Percentiles rank a stretch among this genome's conserved stretches.
Conservation (phyloP, 2,888 invertebrate genomes). For the Ametastegia equiseti region DNA sequence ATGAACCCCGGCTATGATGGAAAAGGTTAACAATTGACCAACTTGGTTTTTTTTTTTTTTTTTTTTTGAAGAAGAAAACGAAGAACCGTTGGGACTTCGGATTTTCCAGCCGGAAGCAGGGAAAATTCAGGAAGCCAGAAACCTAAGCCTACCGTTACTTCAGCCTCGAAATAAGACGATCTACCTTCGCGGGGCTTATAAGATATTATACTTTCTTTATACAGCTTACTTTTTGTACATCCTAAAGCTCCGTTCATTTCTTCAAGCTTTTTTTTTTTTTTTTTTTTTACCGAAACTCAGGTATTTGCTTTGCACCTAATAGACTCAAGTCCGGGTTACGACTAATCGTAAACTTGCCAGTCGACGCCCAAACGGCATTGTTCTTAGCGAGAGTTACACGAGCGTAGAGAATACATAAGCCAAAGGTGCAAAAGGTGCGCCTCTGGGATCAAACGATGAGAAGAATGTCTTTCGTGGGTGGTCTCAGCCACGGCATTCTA, state of each 20-base stretch:
- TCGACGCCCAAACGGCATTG: slow-evolving; percentile 43
- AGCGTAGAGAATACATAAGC: neutral
- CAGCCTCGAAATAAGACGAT: neutral
- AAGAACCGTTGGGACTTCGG: neutral
- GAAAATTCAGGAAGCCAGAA: neutral
- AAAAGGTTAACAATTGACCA: neutral
- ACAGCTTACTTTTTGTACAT: neutral
- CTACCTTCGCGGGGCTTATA: neutral
- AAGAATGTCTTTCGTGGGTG: slow-evolving; percentile 46
- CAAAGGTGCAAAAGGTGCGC: slow-evolving; percentile 45
- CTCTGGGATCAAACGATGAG: slow-evolving; percentile 34
- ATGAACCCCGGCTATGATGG: neutral
- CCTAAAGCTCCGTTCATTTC: neutral
- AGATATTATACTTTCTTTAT: neutral
- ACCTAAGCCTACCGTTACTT: neutral
- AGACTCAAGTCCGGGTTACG: slow-evolving; percentile 26
- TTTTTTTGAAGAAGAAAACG: neutral
- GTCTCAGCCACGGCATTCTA: slow-evolving; percentile 3
- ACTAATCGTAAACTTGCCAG: slow-evolving; percentile 10
- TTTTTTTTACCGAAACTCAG: neutral
- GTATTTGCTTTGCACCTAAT: neutral
- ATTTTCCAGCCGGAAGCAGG: slow-evolving; percentile 2
- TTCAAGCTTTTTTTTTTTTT: neutral
- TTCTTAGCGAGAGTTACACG: neutral
- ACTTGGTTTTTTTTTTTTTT: neutral